A percentile compares a stretch with the other conserved stretches of the same genome.
Conservation (phyloP, 2,113 vertebrate genomes). For the Melanerpes formicivorus region DNA sequence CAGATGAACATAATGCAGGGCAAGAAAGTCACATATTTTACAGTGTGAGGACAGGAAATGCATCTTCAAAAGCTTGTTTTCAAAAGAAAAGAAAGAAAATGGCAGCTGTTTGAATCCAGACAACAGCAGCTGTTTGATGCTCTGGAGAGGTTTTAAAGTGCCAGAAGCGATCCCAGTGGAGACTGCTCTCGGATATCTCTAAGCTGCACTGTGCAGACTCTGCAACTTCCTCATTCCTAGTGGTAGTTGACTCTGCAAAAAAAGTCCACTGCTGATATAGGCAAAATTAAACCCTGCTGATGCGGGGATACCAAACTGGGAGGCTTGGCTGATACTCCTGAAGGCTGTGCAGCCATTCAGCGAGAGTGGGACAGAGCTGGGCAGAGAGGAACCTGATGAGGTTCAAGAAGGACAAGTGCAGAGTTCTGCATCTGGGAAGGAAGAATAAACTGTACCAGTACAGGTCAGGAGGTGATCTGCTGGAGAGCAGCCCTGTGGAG, state of each 20-base stretch:
- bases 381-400: no score
- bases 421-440: no score
- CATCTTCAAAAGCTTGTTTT: conserved; percentile 36
- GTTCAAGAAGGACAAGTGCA: no score
- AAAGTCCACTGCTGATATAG: background rate
- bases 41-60: conserved; percentile 13
- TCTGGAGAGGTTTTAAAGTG: conserved; percentile 51
- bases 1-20: conserved; percentile 23
- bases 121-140: conserved; percentile 63
- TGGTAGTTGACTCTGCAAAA: conserved; percentile 27
- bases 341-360: no score
- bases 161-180: conserved; percentile 48
- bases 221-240: conserved; percentile 37
- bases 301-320: background rate
- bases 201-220: conserved; percentile 12
- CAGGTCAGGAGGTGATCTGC: no score
- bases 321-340: no score
- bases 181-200: conserved; percentile 48
- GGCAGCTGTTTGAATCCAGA: conserved; percentile 60
- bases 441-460: no score
- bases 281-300: background rate
- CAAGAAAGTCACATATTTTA: background rate
- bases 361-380: no score
- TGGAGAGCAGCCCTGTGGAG: no score
- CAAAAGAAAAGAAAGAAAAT: conserved; percentile 44